Evolutionary conservation across 2,888 invertebrate species (phyloP).

Genomic region (Catotricha subobsoleta): DNA sequence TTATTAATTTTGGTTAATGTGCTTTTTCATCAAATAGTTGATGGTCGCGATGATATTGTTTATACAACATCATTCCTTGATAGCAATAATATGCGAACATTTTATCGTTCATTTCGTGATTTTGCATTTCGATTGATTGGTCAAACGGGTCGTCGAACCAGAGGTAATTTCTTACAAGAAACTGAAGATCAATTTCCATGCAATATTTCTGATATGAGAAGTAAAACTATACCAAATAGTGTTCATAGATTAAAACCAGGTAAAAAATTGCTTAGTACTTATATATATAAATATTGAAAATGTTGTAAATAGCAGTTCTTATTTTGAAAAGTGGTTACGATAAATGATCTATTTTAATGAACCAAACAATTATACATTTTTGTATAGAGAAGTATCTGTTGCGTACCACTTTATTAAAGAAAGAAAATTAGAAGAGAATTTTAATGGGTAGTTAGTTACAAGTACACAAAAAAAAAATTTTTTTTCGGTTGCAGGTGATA

Average conservation of each 20-base stretch:
- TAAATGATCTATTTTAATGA: background rate
- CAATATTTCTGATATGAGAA: conserved; percentile 15
- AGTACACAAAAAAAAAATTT: background rate
- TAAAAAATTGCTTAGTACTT: too few species aligned
- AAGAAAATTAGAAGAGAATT: background rate
- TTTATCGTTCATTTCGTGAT: conserved; percentile 14
- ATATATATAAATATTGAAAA: background rate
- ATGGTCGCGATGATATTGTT: background rate
- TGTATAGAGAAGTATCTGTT: too few species aligned
- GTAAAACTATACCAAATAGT: conserved; percentile 24
- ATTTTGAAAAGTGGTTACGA: too few species aligned
- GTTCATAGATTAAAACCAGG: conserved; percentile 32
- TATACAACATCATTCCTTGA: conserved; percentile 4
- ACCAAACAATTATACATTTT: background rate
- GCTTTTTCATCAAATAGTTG: too few species aligned
- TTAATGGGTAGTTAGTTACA: background rate
- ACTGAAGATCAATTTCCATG: conserved; percentile 18
- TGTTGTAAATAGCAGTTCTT: background rate
- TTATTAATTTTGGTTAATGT: too few species aligned
- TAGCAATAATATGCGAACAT: conserved; percentile 8
- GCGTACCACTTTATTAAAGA: too few species aligned
- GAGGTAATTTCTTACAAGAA: conserved; percentile 14
- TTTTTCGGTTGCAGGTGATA: conserved; percentile 25
- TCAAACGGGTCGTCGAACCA: conserved; percentile 11
- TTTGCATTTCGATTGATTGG: conserved; percentile 14